Evolutionary conservation across 2,113 vertebrate genomes (phyloP).

Genomic region (Eupsittula cactorum): DNA sequence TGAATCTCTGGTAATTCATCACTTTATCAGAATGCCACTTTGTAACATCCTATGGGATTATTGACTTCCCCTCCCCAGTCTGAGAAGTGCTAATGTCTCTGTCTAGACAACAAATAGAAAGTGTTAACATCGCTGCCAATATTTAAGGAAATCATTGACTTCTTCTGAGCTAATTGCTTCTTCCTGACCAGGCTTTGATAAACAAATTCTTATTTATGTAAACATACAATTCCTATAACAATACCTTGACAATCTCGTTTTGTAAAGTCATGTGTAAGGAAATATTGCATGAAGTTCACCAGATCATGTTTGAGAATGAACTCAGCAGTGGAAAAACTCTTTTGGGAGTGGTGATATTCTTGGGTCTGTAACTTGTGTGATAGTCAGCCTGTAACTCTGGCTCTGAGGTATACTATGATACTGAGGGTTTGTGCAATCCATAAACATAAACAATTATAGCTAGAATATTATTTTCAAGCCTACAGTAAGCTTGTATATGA

Average conservation of each 20-base stretch:
- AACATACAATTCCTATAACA: background rate
- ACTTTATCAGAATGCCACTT: background rate
- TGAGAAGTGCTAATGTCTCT: background rate
- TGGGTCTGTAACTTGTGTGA: background rate
- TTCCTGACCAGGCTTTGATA: background rate
- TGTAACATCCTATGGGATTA: background rate
- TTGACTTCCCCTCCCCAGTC: background rate
- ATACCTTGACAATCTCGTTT: background rate
- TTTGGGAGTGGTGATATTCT: background rate
- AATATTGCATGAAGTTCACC: background rate
- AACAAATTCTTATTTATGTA: background rate
- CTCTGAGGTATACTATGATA: background rate
- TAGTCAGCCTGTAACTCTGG: background rate
- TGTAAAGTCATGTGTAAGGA: background rate
- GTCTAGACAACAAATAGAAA: background rate
- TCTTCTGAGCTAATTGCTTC: background rate
- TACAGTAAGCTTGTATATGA: background rate
- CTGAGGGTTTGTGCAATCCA: background rate
- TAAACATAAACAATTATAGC: background rate
- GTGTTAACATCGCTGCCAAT: fast-evolving
- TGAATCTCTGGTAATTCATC: background rate
- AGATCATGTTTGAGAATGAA: background rate
- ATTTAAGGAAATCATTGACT: background rate
- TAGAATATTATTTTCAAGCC: background rate
- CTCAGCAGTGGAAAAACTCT: background rate